Evolutionary conservation across 2,113 vertebrate species (phyloP).

Genomic region (Phalacrocorax aristotelis): DNA sequence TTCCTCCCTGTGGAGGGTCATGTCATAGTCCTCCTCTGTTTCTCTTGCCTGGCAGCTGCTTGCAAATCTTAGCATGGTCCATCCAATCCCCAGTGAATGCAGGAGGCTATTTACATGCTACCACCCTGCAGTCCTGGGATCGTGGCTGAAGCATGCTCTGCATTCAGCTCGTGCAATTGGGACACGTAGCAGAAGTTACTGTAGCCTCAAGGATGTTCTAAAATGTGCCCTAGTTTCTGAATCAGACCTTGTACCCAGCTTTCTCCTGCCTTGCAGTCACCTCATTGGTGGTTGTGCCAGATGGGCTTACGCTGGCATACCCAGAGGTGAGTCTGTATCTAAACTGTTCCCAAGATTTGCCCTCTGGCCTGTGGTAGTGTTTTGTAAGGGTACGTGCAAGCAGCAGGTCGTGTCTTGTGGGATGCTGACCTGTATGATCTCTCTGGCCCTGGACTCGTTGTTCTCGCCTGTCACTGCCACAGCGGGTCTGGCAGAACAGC

Average conservation of each 20-base stretch:
- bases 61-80: neutral
- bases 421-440: neutral
- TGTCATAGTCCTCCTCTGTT: neutral
- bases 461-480: neutral
- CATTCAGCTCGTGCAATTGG: neutral
- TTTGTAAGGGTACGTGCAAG: neutral
- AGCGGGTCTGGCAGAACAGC: neutral
- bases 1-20: neutral
- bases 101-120: neutral
- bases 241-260: neutral
- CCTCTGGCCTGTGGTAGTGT: neutral
- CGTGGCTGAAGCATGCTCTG: neutral
- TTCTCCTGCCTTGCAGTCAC: neutral
- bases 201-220: neutral
- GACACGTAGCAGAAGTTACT: neutral
- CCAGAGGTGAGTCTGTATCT: neutral
- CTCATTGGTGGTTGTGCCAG: neutral
- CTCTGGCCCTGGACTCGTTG: neutral
- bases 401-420: neutral
- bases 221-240: neutral
- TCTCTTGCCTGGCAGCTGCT: neutral
- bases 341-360: neutral
- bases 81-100: neutral
- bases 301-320: neutral
- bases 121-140: neutral